Evolutionary conservation across 2,113 vertebrate species (phyloP).

Genomic region (Peucedramus taeniatus): DNA sequence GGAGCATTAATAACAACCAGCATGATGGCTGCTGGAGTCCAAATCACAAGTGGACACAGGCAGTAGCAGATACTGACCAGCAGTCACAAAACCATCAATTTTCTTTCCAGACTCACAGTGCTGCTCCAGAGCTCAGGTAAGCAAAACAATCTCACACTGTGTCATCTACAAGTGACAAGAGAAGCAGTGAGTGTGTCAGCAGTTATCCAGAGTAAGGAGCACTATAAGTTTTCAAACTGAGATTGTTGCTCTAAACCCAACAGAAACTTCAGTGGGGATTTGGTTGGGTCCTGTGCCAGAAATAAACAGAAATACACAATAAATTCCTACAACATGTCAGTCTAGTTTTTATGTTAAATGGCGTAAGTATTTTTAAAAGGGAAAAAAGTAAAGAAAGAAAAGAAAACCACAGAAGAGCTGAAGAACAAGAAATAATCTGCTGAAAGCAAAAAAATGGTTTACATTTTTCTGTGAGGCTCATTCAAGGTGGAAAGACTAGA

Average conservation of each 20-base stretch:
- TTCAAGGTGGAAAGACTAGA: constrained; percentile 3
- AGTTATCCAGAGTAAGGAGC: neutral
- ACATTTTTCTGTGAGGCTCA: constrained; percentile 20
- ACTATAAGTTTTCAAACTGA: neutral
- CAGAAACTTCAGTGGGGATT: neutral
- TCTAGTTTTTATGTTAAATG: neutral
- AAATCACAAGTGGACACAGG: neutral
- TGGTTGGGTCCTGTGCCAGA: neutral
- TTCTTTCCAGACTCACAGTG: neutral
- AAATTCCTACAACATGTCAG: neutral
- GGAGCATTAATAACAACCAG: neutral
- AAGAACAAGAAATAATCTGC: neutral
- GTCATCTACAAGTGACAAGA: neutral
- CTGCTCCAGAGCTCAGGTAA: neutral
- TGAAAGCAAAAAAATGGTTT: neutral
- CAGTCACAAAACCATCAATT: neutral
- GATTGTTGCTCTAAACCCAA: neutral
- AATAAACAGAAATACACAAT: neutral
- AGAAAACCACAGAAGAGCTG: neutral
- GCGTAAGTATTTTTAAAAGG: neutral
- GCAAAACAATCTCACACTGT: neutral
- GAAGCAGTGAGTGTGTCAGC: neutral
- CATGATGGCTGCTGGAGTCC: neutral
- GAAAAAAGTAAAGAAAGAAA: neutral
- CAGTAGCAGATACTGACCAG: neutral